Base-by-base conservation (phyloP, 2,888 invertebrate species). In the Exocentrus adspersus region DNA sequence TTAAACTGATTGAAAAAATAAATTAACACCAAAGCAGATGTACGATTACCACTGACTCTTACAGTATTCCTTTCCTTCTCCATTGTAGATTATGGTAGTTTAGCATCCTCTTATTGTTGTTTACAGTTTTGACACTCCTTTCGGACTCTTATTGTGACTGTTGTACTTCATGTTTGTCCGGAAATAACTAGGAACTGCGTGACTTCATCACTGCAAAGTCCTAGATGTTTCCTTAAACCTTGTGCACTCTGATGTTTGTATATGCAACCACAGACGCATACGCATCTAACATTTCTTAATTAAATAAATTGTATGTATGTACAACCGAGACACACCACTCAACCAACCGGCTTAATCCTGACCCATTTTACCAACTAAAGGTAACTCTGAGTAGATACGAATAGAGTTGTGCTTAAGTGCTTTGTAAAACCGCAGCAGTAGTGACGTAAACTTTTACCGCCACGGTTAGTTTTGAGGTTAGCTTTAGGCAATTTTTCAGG, bases 341-440 rank as follows among this genome's bases (percentile, higher is more conserved):
- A n/a, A n/a, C n/a, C n/a, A n/a, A n/a, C 66, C 42, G 72, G 73
- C 72, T 75, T 75, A 73, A 71, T 72, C 73, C 73, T 71, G 71
- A 65, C 61, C 60, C 68, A n/a, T 62, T 65, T 54, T 51, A 60
- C 61, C 60, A 62, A 68, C 54, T 43, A 62, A 75, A 75, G 75
- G 75, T 75, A 75, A 75, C 63, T 69, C 19, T 41, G 46, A 21
- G 61, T 64, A 61, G 61, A 50, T n/a, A 21, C 42, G 50, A 32
- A 66, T 41, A 42, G 10, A 48, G 62, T 64, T 66, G 68, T 68
- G 70, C 70, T 70, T 70, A 45, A 62, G 60, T 64, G 62, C 61
- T 68, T 66, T 43, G 41, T 60, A 60, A 41, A 41, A 20, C 24
- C 21, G 42, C 42, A 42, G 54, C 42, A 54, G 54, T 37, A 2